Conservation (phyloP, 2,113 vertebrate species). For the Proterorhinus semilunaris region DNA sequence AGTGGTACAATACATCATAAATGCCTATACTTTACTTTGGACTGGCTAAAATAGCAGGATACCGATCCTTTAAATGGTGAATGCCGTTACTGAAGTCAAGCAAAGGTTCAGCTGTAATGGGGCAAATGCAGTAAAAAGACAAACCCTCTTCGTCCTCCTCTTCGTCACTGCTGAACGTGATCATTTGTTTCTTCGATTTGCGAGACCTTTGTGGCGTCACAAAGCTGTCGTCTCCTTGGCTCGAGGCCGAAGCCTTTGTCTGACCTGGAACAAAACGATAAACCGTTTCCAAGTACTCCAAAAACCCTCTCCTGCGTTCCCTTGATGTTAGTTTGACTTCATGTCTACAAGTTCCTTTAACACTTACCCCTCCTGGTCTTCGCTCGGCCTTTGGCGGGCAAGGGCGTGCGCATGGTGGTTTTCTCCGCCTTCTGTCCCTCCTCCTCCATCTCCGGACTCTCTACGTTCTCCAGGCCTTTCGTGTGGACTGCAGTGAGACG, state of each 20-base stretch:
- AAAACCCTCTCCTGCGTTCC: too few relatives aligned
- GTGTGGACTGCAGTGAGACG: constrained; percentile 83
- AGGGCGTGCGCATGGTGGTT: constrained; percentile 7
- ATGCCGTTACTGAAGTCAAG: too few relatives aligned
- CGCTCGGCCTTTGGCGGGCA: constrained; percentile 39
- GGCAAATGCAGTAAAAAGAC: constrained; percentile 1
- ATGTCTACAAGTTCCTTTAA: too few relatives aligned
- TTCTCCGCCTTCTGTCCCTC: constrained; percentile 49
- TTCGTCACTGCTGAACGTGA: constrained; percentile 91
- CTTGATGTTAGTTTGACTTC: too few relatives aligned
- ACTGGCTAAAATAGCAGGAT: too few relatives aligned
- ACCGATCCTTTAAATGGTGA: too few relatives aligned
- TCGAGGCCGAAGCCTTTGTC: constrained; percentile 48
- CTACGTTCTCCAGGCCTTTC: constrained; percentile 83
- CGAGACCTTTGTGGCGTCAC: constrained; percentile 75
- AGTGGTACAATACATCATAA: too few relatives aligned
- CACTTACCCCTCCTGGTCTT: constrained; percentile 46
- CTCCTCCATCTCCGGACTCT: constrained; percentile 71
- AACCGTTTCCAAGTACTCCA: not conserved
- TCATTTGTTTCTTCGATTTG: constrained; percentile 69
- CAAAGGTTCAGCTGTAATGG: too few relatives aligned
- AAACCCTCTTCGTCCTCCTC: constrained; percentile 77
- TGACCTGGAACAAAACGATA: constrained; percentile 53
- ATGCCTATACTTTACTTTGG: too few relatives aligned
- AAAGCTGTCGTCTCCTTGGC: constrained; percentile 67